Evolutionary conservation across 2,797 vertebrate species (phyloP).

Genomic region (Pseudomugil gertrudae): DNA sequence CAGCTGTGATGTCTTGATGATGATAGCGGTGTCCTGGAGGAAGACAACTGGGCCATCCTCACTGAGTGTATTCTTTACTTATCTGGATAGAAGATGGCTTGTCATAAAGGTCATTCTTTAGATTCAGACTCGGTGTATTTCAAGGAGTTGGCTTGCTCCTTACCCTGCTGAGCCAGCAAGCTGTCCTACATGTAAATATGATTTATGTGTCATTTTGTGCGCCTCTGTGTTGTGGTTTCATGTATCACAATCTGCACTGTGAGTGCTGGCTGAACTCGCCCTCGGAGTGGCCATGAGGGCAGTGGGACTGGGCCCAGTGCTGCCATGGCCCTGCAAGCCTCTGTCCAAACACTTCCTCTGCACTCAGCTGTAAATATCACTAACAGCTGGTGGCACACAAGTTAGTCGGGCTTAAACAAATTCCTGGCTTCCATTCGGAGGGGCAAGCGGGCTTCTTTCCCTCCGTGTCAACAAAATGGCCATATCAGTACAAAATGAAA

Average conservation of each 20-base stretch:
- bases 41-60: slow-evolving; percentile 26
- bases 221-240: slow-evolving; percentile 51
- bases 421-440: slow-evolving; percentile 69
- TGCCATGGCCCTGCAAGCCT: slow-evolving; percentile 57
- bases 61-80: slow-evolving; percentile 20
- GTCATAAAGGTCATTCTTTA: slow-evolving; percentile 62
- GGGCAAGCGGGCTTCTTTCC: slow-evolving; percentile 48
- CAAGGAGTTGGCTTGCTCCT: slow-evolving; percentile 42
- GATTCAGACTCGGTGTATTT: slow-evolving; percentile 47
- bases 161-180: slow-evolving; percentile 58
- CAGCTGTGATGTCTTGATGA: slow-evolving; percentile 39
- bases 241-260: slow-evolving; percentile 42
- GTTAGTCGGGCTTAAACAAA: slow-evolving; percentile 82
- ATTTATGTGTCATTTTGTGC: slow-evolving; percentile 41
- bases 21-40: slow-evolving; percentile 16
- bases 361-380: slow-evolving; percentile 86
- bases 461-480: slow-evolving; percentile 49
- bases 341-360: slow-evolving; percentile 73
- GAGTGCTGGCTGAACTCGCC: slow-evolving; percentile 60
- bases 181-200: slow-evolving; percentile 37
- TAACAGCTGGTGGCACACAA: slow-evolving; percentile 83
- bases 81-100: slow-evolving; percentile 32
- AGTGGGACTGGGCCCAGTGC: slow-evolving; percentile 53
- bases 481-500: slow-evolving; percentile 29
- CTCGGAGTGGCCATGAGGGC: slow-evolving; percentile 66